These are phyloP conservation scores for Ruditapes philippinarum DNA, from an alignment of 1,140 invertebrate genomes.

Conservation along the genomic window DNA sequence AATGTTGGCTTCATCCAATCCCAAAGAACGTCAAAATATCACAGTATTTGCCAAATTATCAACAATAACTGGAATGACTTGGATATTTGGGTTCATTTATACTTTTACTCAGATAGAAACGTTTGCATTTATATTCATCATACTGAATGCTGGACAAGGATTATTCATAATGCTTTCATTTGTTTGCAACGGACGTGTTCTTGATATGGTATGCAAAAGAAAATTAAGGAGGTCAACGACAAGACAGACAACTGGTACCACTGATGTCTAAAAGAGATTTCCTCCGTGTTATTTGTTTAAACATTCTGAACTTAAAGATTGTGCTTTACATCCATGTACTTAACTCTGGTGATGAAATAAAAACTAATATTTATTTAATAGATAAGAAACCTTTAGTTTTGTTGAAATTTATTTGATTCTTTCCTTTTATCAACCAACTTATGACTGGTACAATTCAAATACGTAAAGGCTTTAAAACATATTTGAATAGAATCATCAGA, in stretches of 20 bases:
- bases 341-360: no score
- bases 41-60: constrained; percentile 49
- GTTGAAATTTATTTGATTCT: no score
- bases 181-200: constrained; percentile 38
- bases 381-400: no score
- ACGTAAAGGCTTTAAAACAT: no score
- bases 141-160: constrained; percentile 46
- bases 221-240: background rate
- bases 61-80: constrained; percentile 54
- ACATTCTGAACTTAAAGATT: no score
- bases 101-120: background rate
- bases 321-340: no score
- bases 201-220: background rate
- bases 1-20: background rate
- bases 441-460: no score
- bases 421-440: no score
- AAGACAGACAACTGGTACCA: background rate
- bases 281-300: no score
- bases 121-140: constrained; percentile 43
- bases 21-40: constrained; percentile 29
- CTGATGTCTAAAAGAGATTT: no score
- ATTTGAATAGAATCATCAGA: no score
- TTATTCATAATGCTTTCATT: constrained; percentile 56
- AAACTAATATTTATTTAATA: no score
- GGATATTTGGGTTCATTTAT: constrained; percentile 60